Conservation (phyloP, 2,113 vertebrate genomes). For the Piprites chloris region DNA sequence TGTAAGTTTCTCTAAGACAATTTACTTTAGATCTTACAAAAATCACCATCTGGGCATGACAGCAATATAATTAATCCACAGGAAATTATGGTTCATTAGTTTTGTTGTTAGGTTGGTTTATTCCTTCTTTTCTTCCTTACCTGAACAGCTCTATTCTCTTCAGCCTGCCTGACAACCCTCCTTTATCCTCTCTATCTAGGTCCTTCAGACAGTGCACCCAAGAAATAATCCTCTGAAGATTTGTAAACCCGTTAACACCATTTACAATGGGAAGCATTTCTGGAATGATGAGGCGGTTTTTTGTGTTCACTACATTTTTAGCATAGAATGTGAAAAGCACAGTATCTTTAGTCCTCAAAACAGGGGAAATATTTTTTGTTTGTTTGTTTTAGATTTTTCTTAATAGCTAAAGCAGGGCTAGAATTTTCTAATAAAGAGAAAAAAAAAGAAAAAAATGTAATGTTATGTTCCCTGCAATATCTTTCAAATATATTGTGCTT, state of each 20-base stretch:
- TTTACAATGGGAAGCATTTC: not conserved
- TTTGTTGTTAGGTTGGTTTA: not conserved
- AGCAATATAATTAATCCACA: not conserved
- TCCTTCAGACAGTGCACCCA: not conserved
- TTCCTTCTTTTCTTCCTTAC: not conserved
- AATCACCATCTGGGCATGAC: not conserved
- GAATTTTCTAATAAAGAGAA: slow-evolving; percentile 48
- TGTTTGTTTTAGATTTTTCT: not conserved
- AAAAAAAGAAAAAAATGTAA: not conserved
- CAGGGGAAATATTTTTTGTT: not conserved
- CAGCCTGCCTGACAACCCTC: not conserved
- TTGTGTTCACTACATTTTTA: not conserved
- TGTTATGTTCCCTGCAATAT: not conserved
- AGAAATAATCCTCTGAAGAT: not conserved
- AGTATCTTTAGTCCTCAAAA: not conserved
- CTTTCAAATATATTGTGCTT: slow-evolving; percentile 50
- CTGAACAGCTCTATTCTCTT: not conserved
- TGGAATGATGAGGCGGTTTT: not conserved
- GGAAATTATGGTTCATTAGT: not conserved
- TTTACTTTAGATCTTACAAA: not conserved
- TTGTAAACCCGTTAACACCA: not conserved
- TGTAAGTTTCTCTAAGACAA: not conserved
- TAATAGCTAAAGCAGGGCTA: slow-evolving; percentile 5
- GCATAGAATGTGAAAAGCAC: not conserved
- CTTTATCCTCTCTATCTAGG: not conserved